Conservation (phyloP, 2,113 vertebrate species). For the Brienomyrus longianalis region DNA sequence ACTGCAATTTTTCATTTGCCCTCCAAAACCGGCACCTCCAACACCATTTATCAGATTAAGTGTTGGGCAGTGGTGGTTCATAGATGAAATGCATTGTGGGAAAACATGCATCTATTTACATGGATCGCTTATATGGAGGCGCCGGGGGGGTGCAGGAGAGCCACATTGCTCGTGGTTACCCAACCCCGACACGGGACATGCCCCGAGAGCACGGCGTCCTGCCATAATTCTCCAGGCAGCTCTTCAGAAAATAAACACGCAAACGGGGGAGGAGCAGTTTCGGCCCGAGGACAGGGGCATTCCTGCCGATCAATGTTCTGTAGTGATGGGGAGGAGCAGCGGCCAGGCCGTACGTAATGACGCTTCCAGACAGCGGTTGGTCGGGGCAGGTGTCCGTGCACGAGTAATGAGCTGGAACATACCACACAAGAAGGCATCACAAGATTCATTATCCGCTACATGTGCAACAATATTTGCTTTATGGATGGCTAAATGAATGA, state of each 20-base stretch:
- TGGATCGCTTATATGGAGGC: neutral
- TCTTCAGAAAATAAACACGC: neutral
- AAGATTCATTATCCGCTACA: slow-evolving; percentile 94
- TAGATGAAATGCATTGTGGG: neutral
- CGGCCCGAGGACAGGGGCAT: slow-evolving; percentile 57
- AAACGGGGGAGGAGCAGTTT: neutral
- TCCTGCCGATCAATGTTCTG: slow-evolving; percentile 80
- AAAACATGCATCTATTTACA: slow-evolving; percentile 11
- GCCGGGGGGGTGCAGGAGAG: neutral
- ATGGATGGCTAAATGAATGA: slow-evolving; percentile 96
- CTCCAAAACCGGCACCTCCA: neutral
- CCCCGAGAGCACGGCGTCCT: neutral
- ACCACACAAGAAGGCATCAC: slow-evolving; percentile 97
- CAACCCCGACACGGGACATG: neutral
- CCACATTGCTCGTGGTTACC: neutral
- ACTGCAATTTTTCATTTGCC: neutral
- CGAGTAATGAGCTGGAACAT: slow-evolving; percentile 94
- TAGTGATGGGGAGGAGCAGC: slow-evolving; percentile 77
- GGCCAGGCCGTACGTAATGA: slow-evolving; percentile 77
- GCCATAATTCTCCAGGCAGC: neutral
- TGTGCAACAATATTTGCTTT: slow-evolving; percentile 99
- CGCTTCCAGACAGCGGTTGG: slow-evolving; percentile 78
- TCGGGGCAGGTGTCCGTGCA: slow-evolving; percentile 89
- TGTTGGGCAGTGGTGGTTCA: neutral
- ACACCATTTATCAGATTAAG: neutral